Base-by-base conservation (phyloP, 1,140 invertebrate species). In the Drosophila kohkoa region DNA sequence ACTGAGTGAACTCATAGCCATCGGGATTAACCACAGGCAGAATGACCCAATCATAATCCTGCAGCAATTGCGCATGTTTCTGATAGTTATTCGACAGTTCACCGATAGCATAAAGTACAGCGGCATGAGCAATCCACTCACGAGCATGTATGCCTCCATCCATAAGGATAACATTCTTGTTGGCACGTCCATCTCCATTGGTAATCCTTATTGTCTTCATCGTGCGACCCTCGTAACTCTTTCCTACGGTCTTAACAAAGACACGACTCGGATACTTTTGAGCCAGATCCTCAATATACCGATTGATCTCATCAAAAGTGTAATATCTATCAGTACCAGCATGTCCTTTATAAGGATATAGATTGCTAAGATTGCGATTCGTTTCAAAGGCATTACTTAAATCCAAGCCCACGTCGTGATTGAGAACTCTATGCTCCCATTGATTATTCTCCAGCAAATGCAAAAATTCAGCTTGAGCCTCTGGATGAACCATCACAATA, bases 81-180 rank as follows among this genome's bases (percentile, higher is more conserved):
- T 87, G 93, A 79, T 94, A 86, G 11, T 94, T 92, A 35, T 94
- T 93, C 0, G 94, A 93, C 20, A 96, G 82, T 80, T 95, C 93
- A 65, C 95, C 87, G 7, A 96, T 94, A 5, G 95, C 93, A 91
- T 95, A 96, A 0, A 95, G 79, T 20, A 94, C 94, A 0, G 94
- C 93, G 0, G 95, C 94, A 3, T 95, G 94, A 0, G 95, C 94
- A 32, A 96, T 94, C 96, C 96, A 96, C 93, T 96, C 96, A 58
- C 96, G 93, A 1, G 95, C 95, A 92, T 96, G 95, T 30, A 94
- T 93, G 11, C 93, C 94, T 35, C 93, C 94, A 66, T 95, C 94
- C 41, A 94, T 92, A 3, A 95, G 89, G 58, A 94, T 93, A 1
- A 94, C 89, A 5, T 93, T 94, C 73, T 95, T 95, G 20, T 81